Conservation (phyloP, 2,113 vertebrate genomes). For the Phyllostomus hastatus region DNA sequence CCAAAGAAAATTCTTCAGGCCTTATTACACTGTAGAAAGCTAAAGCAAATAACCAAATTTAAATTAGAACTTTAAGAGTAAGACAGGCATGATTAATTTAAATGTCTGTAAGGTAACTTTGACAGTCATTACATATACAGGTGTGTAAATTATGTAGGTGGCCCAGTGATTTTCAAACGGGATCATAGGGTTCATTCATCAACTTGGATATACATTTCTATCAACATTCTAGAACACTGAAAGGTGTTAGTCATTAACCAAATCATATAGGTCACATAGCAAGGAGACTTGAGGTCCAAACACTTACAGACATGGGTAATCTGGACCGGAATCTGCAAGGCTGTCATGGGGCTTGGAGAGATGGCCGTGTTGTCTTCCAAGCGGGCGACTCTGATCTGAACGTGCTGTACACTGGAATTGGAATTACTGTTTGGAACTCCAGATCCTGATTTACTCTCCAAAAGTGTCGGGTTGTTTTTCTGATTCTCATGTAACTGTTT, state of each 20-base stretch:
- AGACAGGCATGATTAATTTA: background rate
- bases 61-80: background rate
- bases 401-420: constrained; percentile 84
- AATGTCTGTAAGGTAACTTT: background rate
- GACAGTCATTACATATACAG: background rate
- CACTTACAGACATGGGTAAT: constrained; percentile 97
- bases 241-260: background rate
- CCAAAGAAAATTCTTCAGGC: background rate
- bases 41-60: constrained; percentile 4
- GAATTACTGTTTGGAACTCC: constrained; percentile 81
- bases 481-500: constrained; percentile 93
- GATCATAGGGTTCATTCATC: background rate
- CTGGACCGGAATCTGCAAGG: constrained; percentile 97
- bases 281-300: background rate
- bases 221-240: background rate
- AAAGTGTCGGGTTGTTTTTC: constrained; percentile 82
- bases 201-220: background rate
- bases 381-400: constrained; percentile 91
- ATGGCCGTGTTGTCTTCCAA: constrained; percentile 86
- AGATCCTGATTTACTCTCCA: constrained; percentile 83
- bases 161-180: background rate
- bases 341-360: constrained; percentile 85
- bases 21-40: background rate
- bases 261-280: background rate
- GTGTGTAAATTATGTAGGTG: background rate